phyloP scores from a whole-genome alignment of 2,888 invertebrate species.

The Caenorhabditis sulstoni region DNA sequence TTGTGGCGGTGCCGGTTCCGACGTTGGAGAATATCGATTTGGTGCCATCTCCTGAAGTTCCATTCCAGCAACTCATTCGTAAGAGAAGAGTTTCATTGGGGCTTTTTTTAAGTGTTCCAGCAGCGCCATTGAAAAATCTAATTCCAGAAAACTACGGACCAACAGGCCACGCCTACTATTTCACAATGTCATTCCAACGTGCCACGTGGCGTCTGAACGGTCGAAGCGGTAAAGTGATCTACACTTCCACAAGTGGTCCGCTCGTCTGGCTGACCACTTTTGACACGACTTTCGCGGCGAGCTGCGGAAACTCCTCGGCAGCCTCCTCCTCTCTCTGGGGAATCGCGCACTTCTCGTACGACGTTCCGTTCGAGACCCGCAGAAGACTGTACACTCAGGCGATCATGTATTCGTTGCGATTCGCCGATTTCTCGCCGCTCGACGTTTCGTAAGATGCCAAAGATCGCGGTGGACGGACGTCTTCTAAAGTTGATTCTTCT shows the following conservation, averaged over 20 bases:
- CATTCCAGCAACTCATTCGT: constrained; percentile 62
- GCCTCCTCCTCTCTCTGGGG: constrained; percentile 69
- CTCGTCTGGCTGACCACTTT: constrained; percentile 73
- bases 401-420: constrained; percentile 56
- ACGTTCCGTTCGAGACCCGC: constrained; percentile 56
- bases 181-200: constrained; percentile 69
- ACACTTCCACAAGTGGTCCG: constrained; percentile 61
- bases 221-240: constrained; percentile 68
- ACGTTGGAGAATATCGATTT: constrained; percentile 61
- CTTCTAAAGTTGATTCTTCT: neutral
- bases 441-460: constrained; percentile 56
- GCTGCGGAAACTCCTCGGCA: constrained; percentile 61
- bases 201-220: constrained; percentile 70
- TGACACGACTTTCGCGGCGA: constrained; percentile 60
- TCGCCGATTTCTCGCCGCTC: constrained; percentile 56
- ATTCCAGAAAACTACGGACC: constrained; percentile 69
- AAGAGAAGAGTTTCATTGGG: too few relatives aligned
- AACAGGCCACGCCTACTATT: constrained; percentile 71
- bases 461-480: neutral
- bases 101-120: too few relatives aligned
- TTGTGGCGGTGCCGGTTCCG: constrained; percentile 68
- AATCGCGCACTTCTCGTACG: constrained; percentile 70
- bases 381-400: constrained; percentile 52
- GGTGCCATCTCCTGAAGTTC: constrained; percentile 60
- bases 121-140: too few relatives aligned